phyloP scores from a whole-genome alignment of 1,140 invertebrate genomes.

The Orius insidiosus region DNA sequence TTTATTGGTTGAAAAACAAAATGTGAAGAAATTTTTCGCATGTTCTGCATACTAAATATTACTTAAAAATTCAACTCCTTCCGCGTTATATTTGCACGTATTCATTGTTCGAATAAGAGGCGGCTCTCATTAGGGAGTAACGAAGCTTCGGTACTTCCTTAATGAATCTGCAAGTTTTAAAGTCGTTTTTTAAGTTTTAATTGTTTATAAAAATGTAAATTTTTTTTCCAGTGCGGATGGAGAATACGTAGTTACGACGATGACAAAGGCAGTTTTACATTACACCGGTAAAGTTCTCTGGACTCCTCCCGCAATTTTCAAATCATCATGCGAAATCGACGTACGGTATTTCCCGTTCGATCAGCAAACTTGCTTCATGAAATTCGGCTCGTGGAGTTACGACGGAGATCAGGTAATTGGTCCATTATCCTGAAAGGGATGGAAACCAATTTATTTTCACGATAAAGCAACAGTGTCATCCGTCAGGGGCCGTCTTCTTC shows the following conservation, averaged over 20 bases:
- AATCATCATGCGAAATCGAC: slow-evolving; percentile 94
- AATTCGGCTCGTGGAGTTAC: slow-evolving; percentile 96
- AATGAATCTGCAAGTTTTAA: no score
- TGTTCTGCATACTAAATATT: neutral
- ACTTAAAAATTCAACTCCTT: no score
- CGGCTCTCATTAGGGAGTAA: no score
- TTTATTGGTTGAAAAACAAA: no score
- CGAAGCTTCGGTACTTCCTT: no score
- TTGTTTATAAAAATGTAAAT: neutral
- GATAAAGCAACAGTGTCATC: no score
- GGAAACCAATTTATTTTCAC: no score
- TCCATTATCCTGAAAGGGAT: no score
- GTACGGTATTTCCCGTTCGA: slow-evolving; percentile 94
- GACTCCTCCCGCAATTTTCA: slow-evolving; percentile 94
- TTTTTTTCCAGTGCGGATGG: slow-evolving; percentile 66
- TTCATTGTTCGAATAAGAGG: no score
- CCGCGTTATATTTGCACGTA: no score
- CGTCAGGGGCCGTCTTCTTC: no score
- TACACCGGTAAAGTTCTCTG: slow-evolving; percentile 76
- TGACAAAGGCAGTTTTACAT: slow-evolving; percentile 89
- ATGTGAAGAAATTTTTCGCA: neutral
- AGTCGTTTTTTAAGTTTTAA: no score
- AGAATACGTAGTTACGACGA: slow-evolving; percentile 92
- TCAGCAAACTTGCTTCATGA: slow-evolving; percentile 90
- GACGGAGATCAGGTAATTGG: slow-evolving; percentile 71